Evolutionary conservation across 1,140 invertebrate species (phyloP).

Genomic region (Oryctes rhinoceros): DNA sequence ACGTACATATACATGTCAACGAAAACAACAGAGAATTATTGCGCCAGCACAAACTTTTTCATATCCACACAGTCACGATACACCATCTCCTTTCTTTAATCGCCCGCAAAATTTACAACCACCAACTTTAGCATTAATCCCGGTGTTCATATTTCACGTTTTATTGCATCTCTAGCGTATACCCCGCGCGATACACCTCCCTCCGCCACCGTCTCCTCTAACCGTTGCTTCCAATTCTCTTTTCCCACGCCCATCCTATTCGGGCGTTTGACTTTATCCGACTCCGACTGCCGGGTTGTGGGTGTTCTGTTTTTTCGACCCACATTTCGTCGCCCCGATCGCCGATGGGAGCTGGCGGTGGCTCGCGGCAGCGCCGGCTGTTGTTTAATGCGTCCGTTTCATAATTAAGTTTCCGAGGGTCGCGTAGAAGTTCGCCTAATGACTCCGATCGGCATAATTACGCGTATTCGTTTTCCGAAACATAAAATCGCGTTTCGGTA

Average conservation of each 20-base stretch:
- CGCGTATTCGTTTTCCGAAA: constrained; percentile 13
- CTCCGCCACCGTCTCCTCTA: background rate
- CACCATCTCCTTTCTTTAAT: background rate
- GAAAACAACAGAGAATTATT: too few species aligned
- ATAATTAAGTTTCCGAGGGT: constrained; percentile 8
- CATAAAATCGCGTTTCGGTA: background rate
- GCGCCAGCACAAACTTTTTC: too few species aligned
- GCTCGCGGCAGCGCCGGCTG: background rate
- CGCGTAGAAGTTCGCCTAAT: background rate
- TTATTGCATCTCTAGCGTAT: background rate
- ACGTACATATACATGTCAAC: too few species aligned
- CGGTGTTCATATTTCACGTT: background rate
- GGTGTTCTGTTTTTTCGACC: background rate
- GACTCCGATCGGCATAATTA: constrained; percentile 1
- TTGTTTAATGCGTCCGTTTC: background rate
- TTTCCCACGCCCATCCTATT: background rate
- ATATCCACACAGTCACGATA: too few species aligned
- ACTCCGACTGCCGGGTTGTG: background rate
- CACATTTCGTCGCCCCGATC: background rate
- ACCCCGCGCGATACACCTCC: background rate
- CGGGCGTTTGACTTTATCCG: background rate
- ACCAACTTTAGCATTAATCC: background rate
- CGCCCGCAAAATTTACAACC: background rate
- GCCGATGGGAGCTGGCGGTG: too few species aligned
- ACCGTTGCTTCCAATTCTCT: background rate